These are phyloP conservation scores for Crotalus viridis DNA, from an alignment of 2,113 vertebrate species.

Conservation along the genomic window DNA sequence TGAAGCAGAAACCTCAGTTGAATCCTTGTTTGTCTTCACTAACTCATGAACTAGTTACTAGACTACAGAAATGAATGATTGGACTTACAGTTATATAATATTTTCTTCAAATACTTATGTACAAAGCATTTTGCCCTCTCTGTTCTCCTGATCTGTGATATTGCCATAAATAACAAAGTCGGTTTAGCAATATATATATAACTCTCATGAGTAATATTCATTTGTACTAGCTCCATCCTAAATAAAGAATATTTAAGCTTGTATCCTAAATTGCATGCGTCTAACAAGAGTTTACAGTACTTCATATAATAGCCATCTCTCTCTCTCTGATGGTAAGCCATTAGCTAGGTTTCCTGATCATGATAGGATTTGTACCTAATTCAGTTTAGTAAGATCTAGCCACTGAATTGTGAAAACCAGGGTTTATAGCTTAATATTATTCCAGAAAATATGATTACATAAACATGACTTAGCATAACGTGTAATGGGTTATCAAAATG, in stretches of 20 bases:
- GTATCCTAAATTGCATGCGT: neutral
- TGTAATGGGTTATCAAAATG: neutral
- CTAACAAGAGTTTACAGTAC: neutral
- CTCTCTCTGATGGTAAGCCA: neutral
- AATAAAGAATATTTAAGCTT: neutral
- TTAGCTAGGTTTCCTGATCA: neutral
- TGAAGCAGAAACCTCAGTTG: neutral
- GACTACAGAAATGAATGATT: neutral
- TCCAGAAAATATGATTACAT: neutral
- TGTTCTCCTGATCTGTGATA: neutral
- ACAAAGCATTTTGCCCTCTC: neutral
- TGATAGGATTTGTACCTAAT: neutral
- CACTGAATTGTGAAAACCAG: neutral
- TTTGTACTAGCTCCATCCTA: neutral
- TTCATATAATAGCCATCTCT: neutral
- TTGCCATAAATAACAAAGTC: neutral
- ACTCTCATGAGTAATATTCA: neutral
- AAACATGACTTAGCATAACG: neutral
- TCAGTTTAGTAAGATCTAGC: neutral
- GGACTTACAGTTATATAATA: neutral
- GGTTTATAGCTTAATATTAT: neutral
- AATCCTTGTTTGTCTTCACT: neutral
- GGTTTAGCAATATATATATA: neutral
- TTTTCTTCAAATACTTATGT: neutral
- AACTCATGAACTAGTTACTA: neutral